These are phyloP conservation scores for Galago senegalensis DNA, from an alignment of 2,797 vertebrate genomes.

Conservation along the genomic window DNA sequence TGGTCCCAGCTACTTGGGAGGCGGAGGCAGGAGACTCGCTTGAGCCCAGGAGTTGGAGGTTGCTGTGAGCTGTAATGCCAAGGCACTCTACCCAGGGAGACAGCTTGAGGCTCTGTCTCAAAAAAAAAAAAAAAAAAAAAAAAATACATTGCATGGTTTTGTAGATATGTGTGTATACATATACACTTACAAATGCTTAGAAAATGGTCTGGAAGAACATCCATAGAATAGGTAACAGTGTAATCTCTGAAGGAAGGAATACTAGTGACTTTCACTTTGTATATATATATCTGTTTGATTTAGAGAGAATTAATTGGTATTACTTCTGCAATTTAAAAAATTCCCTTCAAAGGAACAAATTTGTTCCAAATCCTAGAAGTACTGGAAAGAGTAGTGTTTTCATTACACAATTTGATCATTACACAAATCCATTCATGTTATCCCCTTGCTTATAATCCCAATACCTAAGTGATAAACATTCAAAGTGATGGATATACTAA, in stretches of 20 bases:
- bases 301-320: background rate
- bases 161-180: background rate
- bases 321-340: constrained; percentile 44
- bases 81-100: too few relatives aligned
- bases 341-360: constrained; percentile 42
- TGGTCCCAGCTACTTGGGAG: too few relatives aligned
- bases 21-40: too few relatives aligned
- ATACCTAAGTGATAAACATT: background rate
- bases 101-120: too few relatives aligned
- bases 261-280: constrained; percentile 32
- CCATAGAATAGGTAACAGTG: background rate
- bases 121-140: too few relatives aligned
- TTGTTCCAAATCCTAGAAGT: constrained; percentile 31
- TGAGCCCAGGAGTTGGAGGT: too few relatives aligned
- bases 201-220: background rate
- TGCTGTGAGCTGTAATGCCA: too few relatives aligned
- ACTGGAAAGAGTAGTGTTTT: background rate
- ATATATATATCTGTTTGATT: constrained; percentile 35
- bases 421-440: background rate
- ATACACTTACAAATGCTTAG: background rate
- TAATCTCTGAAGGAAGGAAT: constrained; percentile 23
- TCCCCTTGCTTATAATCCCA: background rate
- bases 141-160: background rate
- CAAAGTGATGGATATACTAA: background rate
- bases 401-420: background rate